Conservation (phyloP, 1,140 invertebrate species). For the Yoshiicerus persimilis region DNA sequence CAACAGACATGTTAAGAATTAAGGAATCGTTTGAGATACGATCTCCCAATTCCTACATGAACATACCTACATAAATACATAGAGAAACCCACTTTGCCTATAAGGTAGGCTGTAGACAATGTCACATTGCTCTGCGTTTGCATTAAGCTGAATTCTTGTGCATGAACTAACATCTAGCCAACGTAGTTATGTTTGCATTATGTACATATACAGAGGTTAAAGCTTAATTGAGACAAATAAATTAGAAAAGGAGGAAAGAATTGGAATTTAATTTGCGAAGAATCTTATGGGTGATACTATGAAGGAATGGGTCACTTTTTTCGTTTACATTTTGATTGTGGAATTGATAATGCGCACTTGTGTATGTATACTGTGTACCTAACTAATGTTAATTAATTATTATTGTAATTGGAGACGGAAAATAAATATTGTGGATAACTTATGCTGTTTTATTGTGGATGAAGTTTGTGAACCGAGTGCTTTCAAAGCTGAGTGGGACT, state of each 20-base stretch:
- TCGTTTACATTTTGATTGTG: not conserved
- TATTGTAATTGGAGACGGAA: not conserved
- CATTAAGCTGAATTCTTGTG: too few relatives aligned
- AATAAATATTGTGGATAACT: not conserved
- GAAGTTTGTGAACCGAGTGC: not conserved
- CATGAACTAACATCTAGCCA: not conserved
- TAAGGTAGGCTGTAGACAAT: not conserved
- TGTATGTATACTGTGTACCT: not conserved
- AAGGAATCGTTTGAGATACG: not conserved
- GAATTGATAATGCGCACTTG: too few relatives aligned
- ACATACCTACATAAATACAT: not conserved
- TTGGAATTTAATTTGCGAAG: not conserved
- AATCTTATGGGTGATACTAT: not conserved
- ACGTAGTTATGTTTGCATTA: too few relatives aligned
- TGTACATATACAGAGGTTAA: not conserved
- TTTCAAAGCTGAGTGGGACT: not conserved
- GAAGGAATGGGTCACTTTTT: not conserved
- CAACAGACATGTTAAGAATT: not conserved
- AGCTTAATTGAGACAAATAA: slow-evolving; percentile 15
- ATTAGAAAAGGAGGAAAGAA: not conserved
- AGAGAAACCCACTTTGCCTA: not conserved
- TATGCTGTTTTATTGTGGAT: not conserved
- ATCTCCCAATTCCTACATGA: not conserved
- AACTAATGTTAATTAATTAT: not conserved
- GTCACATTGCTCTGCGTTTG: not conserved